A percentile compares a stretch with the other conserved stretches of the same genome.
Conservation (phyloP, 1,140 invertebrate genomes). For the Meloidogyne hapla region DNA sequence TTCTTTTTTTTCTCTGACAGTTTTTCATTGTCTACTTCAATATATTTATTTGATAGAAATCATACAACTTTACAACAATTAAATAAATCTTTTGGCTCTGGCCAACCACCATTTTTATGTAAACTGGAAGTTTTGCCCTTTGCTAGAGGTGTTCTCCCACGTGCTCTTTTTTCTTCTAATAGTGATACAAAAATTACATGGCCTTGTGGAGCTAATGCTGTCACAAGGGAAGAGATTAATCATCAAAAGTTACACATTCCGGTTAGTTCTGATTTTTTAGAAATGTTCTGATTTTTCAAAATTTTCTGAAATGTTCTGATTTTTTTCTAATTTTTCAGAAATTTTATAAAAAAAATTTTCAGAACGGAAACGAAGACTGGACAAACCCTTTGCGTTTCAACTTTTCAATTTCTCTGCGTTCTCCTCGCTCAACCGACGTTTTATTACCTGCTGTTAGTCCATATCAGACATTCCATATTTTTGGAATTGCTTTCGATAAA, state of each 20-base stretch:
- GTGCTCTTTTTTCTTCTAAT: constrained; percentile 32
- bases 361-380: constrained; percentile 53
- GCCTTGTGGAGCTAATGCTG: constrained; percentile 35
- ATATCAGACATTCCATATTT: constrained; percentile 33
- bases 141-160: constrained; percentile 39
- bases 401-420: constrained; percentile 49
- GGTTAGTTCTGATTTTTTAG: constrained; percentile 21
- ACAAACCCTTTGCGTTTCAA: constrained; percentile 60
- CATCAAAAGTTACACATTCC: constrained; percentile 39
- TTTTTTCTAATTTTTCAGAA: neutral
- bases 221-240: constrained; percentile 14
- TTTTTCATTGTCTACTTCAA: constrained; percentile 41
- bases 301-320: neutral
- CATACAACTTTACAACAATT: constrained; percentile 35
- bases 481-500: constrained; percentile 49
- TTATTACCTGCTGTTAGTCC: constrained; percentile 27
- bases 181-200: constrained; percentile 36
- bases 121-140: constrained; percentile 40
- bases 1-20: constrained; percentile 16
- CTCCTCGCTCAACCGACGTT: neutral
- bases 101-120: constrained; percentile 45
- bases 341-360: neutral
- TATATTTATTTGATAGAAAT: constrained; percentile 43
- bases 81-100: neutral
- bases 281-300: neutral